Conservation (phyloP, 2,797 vertebrate species). For the Eupleurogrammus muticus region DNA sequence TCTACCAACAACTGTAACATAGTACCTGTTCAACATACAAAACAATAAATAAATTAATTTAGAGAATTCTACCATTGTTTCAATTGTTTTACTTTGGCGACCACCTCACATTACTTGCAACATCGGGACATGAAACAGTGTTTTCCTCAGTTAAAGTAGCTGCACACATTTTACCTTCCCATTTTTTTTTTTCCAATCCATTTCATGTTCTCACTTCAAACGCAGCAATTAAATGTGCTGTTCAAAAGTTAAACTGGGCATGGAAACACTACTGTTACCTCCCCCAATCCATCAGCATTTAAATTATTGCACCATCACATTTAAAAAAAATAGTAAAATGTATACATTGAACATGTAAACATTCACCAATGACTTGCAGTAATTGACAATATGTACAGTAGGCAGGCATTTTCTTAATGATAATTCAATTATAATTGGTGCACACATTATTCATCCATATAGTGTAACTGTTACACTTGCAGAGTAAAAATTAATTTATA, state of each 20-base stretch:
- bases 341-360: not conserved
- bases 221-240: constrained; percentile 2
- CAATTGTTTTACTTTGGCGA: not conserved
- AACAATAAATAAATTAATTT: not conserved
- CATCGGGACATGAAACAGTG: not conserved
- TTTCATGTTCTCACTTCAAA: constrained; percentile 3
- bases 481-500: not conserved
- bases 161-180: not conserved
- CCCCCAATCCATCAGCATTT: too few relatives aligned
- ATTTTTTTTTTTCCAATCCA: not conserved
- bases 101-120: not conserved
- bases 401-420: not conserved
- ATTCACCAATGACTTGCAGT: not conserved
- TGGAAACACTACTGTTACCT: not conserved
- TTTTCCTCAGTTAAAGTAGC: not conserved
- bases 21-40: too few relatives aligned
- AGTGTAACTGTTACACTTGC: not conserved
- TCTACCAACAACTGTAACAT: too few relatives aligned
- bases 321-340: not conserved
- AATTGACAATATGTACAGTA: not conserved
- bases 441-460: not conserved
- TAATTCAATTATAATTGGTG: not conserved
- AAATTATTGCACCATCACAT: too few relatives aligned
- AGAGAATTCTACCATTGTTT: not conserved
- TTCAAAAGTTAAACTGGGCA: not conserved